These are phyloP conservation scores for Brachylomia viminalis DNA, from an alignment of 2,888 invertebrate genomes.

Conservation along the genomic window DNA sequence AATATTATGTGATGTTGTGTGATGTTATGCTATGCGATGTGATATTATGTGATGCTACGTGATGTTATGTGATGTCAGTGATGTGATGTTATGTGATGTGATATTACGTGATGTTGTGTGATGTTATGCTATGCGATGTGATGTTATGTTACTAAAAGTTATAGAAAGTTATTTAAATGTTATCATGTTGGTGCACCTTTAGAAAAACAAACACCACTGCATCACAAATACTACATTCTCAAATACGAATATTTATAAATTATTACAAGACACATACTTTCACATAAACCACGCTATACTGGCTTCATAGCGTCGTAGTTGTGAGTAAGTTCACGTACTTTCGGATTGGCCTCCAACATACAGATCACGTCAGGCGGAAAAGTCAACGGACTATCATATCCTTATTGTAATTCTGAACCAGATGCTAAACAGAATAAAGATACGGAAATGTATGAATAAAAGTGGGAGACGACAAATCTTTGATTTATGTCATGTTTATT, in stretches of 20 bases:
- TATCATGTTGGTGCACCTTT: background rate
- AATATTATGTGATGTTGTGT: no score
- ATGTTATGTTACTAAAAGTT: background rate
- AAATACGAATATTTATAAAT: slow-evolving; percentile 33
- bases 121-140: no score
- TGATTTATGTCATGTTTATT: background rate
- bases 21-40: no score
- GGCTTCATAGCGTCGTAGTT: slow-evolving; percentile 23
- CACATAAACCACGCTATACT: slow-evolving; percentile 30
- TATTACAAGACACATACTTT: slow-evolving; percentile 27
- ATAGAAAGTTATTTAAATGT: background rate
- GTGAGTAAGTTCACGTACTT: slow-evolving; percentile 55
- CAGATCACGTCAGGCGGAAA: slow-evolving; percentile 63
- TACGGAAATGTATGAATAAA: slow-evolving; percentile 16
- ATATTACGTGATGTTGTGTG: no score
- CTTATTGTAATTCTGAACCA: slow-evolving; percentile 61
- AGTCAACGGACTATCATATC: slow-evolving; percentile 64
- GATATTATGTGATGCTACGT: no score
- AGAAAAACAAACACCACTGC: background rate
- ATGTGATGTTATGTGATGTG: no score
- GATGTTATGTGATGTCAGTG: no score
- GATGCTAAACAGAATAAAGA: slow-evolving; percentile 47
- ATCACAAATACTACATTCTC: background rate
- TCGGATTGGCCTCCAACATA: slow-evolving; percentile 53
- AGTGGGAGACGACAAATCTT: slow-evolving; percentile 12